Evolutionary conservation across 2,888 invertebrate species (phyloP).

Genomic region (Scaeva pyrastri): DNA sequence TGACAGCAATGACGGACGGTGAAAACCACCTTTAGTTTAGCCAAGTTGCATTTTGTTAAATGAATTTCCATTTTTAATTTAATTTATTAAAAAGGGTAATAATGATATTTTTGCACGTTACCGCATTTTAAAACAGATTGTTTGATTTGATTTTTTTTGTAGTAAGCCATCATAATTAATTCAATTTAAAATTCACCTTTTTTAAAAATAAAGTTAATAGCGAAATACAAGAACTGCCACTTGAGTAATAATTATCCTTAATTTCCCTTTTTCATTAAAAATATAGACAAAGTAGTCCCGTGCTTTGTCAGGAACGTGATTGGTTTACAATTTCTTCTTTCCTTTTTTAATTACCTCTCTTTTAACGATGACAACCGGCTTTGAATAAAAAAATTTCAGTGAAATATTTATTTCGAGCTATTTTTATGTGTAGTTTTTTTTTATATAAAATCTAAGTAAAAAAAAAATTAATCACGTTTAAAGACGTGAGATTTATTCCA

Average conservation of each 20-base stretch:
- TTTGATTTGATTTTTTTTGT: too few relatives aligned
- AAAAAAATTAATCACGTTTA: slow-evolving; percentile 32
- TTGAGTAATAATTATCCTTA: slow-evolving; percentile 57
- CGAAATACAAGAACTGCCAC: neutral
- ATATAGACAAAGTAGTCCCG: slow-evolving; percentile 33
- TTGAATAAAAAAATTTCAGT: neutral
- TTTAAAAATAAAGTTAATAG: neutral
- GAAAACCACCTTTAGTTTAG: too few relatives aligned
- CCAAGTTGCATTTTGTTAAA: too few relatives aligned
- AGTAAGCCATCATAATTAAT: slow-evolving; percentile 68
- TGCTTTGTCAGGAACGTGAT: slow-evolving; percentile 23
- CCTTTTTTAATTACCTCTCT: slow-evolving; percentile 16
- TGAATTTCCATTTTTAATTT: too few relatives aligned
- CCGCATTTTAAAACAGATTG: too few relatives aligned
- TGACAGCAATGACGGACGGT: too few relatives aligned
- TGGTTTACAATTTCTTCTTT: neutral
- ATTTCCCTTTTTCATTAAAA: slow-evolving; percentile 51
- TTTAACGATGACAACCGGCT: slow-evolving; percentile 11
- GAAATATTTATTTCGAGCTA: neutral
- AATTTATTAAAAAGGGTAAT: too few relatives aligned
- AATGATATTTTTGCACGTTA: too few relatives aligned
- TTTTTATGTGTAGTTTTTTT: neutral
- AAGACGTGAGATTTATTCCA: slow-evolving; percentile 51
- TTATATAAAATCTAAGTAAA: neutral
- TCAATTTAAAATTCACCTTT: slow-evolving; percentile 51